Evolutionary conservation across 2,797 vertebrate genomes (phyloP), one percentile per base, ranked within the genome.

Genomic region (Sebastes glaucus): DNA sequence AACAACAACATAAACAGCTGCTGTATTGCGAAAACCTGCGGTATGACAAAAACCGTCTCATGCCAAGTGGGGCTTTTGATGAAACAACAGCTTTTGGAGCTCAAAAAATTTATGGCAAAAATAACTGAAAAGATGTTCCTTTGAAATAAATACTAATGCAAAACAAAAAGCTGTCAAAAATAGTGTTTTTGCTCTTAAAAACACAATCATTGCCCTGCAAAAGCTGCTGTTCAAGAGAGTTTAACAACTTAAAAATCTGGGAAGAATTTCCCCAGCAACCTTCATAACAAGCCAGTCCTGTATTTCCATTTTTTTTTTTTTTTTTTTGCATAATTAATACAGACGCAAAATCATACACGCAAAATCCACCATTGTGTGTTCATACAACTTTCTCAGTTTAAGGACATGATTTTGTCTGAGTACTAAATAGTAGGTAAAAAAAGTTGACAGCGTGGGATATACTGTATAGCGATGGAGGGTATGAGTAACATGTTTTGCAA

Each of bases 31-130:
- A 71, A 86, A 87, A 83, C 22, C 72, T 68, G 71, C 18, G 23
- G 46, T 18, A 66, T 61, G 71, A 78, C 77, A 86, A 84, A 76
- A 74, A 64, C 0, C 3, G 16, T 72, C 61, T 77, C 28, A 72
- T 76, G 70, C 75, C 70, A 85, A 84, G 64, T 71, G 30, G 18
- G 53, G 53, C 56, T 71, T 83, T 80, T 80, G 72, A 88, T 82
- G 53, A 82, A 78, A 87, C 28, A 72, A 65, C 53, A 70, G 83
- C 72, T 77, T 83, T 72, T 57, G 56, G 60, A 80, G 67, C 71
- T 66, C 46, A 77, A 81, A 82, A 13, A 67, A 63, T 72, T 74
- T 14, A 62, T 62, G 49, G 70, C 33, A 77, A 69, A 82, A 74
- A 78, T 42, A 61, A 68, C 53, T 76, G 71, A 65, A 78, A 80